Evolutionary conservation across 2,888 invertebrate genomes (phyloP).

Genomic region (Dolichomitus sp.): DNA sequence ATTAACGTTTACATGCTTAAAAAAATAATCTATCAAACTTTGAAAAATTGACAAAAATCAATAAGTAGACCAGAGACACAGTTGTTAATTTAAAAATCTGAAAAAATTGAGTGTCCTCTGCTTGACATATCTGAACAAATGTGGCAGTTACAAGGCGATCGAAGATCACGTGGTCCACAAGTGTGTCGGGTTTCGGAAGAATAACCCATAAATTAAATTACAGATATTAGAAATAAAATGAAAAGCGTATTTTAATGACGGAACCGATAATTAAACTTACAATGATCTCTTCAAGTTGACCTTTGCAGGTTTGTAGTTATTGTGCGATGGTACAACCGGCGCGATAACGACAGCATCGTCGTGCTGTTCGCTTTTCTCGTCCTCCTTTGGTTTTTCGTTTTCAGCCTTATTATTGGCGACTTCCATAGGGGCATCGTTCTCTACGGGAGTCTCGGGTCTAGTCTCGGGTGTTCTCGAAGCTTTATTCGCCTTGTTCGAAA

Average conservation of each 20-base stretch:
- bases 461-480: constrained; percentile 58
- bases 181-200: no score
- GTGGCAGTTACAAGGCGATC: no score
- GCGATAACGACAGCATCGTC: constrained; percentile 62
- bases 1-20: no score
- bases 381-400: constrained; percentile 40
- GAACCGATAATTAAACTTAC: constrained; percentile 77
- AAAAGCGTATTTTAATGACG: background rate
- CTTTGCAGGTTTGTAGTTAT: constrained; percentile 80
- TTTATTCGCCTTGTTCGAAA: constrained; percentile 66
- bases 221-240: background rate
- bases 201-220: background rate
- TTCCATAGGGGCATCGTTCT: constrained; percentile 59
- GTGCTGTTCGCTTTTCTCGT: constrained; percentile 38
- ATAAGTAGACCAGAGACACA: no score
- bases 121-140: no score
- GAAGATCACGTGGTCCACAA: no score
- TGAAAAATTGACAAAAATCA: no score
- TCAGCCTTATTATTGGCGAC: constrained; percentile 32
- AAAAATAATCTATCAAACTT: no score
- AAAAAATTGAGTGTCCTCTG: no score
- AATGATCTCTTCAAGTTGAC: constrained; percentile 85
- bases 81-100: no score
- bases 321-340: constrained; percentile 55
- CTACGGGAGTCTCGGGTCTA: constrained; percentile 39